These are phyloP conservation scores for Dryoscopus gambensis DNA, from an alignment of 2,113 vertebrate genomes.

Conservation along the genomic window DNA sequence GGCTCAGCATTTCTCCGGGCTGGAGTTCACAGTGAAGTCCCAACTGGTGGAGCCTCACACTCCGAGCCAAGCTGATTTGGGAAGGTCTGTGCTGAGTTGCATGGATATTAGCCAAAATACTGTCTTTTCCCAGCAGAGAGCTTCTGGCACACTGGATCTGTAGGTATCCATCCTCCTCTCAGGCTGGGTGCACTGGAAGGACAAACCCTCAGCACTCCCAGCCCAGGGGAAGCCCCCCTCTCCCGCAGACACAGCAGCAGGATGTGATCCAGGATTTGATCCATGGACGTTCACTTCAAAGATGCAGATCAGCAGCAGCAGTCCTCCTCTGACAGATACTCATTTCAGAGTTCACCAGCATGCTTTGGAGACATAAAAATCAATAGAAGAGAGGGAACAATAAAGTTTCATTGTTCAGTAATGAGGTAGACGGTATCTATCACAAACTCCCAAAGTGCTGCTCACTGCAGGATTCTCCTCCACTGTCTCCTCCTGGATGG, in stretches of 20 bases:
- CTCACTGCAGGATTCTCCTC: conserved; percentile 30
- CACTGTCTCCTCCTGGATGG: not conserved
- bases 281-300: not conserved
- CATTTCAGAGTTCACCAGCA: conserved; percentile 44
- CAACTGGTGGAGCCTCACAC: accelerated
- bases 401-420: conserved; percentile 61
- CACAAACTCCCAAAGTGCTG: conserved; percentile 60
- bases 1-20: not conserved
- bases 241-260: not conserved
- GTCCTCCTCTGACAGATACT: conserved; percentile 47
- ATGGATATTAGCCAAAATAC: not conserved
- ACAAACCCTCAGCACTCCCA: not conserved
- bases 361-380: conserved; percentile 62
- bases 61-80: not conserved
- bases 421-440: conserved; percentile 49
- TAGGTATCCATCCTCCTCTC: not conserved
- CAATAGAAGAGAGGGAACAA: conserved; percentile 65
- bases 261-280: not conserved
- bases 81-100: not conserved
- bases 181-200: not conserved
- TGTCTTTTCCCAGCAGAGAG: not conserved
- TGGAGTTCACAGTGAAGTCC: not conserved
- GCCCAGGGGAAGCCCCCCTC: not conserved
- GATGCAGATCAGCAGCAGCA: not conserved
- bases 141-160: not conserved